Evolutionary conservation across 1,140 invertebrate genomes (phyloP).

Genomic region (Temnothorax longispinosus): DNA sequence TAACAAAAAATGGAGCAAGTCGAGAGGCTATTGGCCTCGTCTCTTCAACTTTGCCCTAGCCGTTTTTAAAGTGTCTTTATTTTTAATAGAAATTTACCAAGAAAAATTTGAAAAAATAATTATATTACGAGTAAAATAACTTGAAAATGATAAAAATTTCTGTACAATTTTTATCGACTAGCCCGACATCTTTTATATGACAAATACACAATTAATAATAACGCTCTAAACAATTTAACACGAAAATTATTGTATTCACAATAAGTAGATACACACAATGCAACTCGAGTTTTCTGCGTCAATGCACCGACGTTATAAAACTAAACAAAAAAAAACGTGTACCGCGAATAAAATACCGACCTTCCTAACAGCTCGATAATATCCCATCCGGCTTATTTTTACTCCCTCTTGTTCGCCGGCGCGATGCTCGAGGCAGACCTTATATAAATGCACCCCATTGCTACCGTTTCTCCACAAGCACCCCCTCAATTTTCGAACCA

Average conservation of each 20-base stretch:
- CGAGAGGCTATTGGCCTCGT: not conserved
- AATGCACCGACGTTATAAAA: not conserved
- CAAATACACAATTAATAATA: not conserved
- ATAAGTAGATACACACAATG: not conserved
- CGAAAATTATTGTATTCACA: constrained; percentile 15
- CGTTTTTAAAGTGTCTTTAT: constrained; percentile 1
- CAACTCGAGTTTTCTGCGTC: not conserved
- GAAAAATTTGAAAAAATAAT: not conserved
- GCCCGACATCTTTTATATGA: not conserved
- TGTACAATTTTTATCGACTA: not conserved
- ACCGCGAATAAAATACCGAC: constrained; percentile 29
- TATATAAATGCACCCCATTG: constrained; percentile 77
- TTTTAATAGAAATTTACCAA: not conserved
- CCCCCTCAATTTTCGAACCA: constrained; percentile 7
- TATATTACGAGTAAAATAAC: not conserved
- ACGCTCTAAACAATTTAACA: not conserved
- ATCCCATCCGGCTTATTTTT: constrained; percentile 72
- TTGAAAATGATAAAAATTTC: not conserved
- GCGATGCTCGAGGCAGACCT: constrained; percentile 46
- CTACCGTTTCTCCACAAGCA: constrained; percentile 20
- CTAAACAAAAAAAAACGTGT: not conserved
- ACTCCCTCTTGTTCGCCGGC: constrained; percentile 18
- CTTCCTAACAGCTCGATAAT: constrained; percentile 62
- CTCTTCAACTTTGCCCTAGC: not conserved
- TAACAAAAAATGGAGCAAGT: constrained; percentile 25